These are phyloP conservation scores for Drosophila siamana DNA, from an alignment of 2,888 invertebrate species.

Conservation along the genomic window DNA sequence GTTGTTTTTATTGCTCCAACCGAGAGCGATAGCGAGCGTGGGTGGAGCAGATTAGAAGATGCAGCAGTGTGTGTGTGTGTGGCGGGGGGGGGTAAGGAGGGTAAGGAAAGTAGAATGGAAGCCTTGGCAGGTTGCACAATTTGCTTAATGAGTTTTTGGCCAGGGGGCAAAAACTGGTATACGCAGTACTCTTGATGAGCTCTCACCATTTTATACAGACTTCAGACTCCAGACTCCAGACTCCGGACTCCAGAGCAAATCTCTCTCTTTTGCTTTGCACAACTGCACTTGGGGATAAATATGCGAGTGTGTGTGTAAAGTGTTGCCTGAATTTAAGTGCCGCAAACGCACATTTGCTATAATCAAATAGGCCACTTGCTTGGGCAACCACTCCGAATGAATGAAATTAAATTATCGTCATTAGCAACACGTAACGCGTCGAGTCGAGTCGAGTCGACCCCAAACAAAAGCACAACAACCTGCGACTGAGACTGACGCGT, in stretches of 20 bases:
- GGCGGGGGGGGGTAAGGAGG: too few relatives aligned
- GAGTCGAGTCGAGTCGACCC: too few relatives aligned
- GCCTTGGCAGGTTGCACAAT: conserved; percentile 41
- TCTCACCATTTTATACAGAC: neutral
- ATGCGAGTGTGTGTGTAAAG: too few relatives aligned
- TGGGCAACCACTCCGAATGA: neutral
- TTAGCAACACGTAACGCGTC: conserved; percentile 20
- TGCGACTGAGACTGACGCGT: too few relatives aligned
- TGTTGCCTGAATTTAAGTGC: conserved; percentile 17
- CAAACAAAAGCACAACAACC: neutral
- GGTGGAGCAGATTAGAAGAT: too few relatives aligned
- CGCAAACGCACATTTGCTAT: conserved; percentile 22
- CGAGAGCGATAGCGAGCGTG: too few relatives aligned
- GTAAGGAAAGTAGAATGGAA: neutral
- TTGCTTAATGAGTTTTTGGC: conserved; percentile 66
- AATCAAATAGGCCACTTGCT: conserved; percentile 28
- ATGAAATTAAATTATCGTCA: conserved; percentile 35
- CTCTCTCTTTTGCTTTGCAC: too few relatives aligned
- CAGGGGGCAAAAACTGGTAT: conserved; percentile 11
- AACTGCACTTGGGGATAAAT: neutral
- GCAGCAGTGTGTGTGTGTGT: too few relatives aligned
- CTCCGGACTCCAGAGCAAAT: too few relatives aligned
- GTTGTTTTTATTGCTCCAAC: conserved; percentile 1
- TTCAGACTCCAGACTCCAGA: too few relatives aligned
- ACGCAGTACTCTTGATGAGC: neutral